Evolutionary conservation across 2,888 invertebrate genomes (phyloP).

Genomic region (Drosophila falleni): DNA sequence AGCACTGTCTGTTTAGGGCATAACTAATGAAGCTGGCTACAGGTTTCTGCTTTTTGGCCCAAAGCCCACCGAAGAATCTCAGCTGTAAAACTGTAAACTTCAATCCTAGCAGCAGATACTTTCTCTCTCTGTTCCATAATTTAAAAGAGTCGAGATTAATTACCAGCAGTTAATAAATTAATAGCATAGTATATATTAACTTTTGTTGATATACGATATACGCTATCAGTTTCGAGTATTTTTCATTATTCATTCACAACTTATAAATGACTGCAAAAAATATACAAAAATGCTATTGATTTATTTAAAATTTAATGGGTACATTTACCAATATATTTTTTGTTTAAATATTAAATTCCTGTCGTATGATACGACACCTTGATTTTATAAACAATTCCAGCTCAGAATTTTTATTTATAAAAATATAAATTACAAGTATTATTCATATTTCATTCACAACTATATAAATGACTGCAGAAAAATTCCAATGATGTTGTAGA

Average conservation of each 20-base stretch:
- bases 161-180: slow-evolving; percentile 4
- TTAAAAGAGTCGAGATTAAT: slow-evolving; percentile 4
- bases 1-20: slow-evolving; percentile 26
- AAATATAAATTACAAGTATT: background rate
- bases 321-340: too few relatives aligned
- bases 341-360: too few relatives aligned
- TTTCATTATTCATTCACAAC: slow-evolving; percentile 13
- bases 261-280: slow-evolving; percentile 6
- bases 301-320: too few relatives aligned
- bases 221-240: background rate
- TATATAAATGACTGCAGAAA: background rate
- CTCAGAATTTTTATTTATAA: too few relatives aligned
- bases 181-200: background rate
- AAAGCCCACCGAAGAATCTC: background rate
- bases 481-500: slow-evolving; percentile 6
- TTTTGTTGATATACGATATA: slow-evolving; percentile 1
- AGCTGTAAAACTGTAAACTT: background rate
- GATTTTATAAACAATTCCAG: too few relatives aligned
- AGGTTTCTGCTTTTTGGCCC: background rate
- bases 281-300: too few relatives aligned
- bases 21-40: slow-evolving; percentile 30
- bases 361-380: too few relatives aligned
- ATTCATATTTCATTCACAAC: slow-evolving; percentile 14
- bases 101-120: slow-evolving; percentile 11
- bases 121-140: slow-evolving; percentile 9